Evolutionary conservation across 2,797 vertebrate genomes (phyloP), one percentile per base, ranked within the genome.

Genomic region (Lutjanus campechanus): DNA sequence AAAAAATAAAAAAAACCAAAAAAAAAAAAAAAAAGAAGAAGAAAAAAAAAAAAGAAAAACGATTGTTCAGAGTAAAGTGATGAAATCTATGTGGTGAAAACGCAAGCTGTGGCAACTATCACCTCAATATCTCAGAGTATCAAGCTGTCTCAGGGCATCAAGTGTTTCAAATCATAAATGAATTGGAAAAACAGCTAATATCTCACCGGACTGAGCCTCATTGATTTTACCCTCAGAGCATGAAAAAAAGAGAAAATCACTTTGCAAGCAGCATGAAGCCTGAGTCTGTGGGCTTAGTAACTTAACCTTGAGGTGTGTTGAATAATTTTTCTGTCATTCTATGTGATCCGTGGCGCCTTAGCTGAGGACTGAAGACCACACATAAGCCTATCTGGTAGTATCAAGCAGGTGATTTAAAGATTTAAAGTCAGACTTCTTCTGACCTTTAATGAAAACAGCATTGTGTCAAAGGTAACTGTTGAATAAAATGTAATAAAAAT

Each of bases 131-230:
- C 81, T 85, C 58, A 65, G 46, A 74, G 65, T 79, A 75, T 85
- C 77, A 76, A 85, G 81, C 75, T 72, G 77, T 88, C 85, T 84
- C 41, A 25, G 62, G 65, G 85, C 82, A 75, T 90, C 88, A 85
- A 90, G 89, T 89, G 90, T 92, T 92, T 92, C 90, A 90, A 93
- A 92, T 93, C 89, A 91, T 90, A 92, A 92, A 93, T 91, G 84
- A 91, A 90, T 89, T 95, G 90, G 86, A 93, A 94, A 93, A 92
- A 88, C 85, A 91, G 83, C 83, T 91, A 93, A 93, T 95, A 92
- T 90, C 91, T 93, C 88, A 84, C 89, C 29, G 80, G 88, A 90
- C 84, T 88, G 85, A 88, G 87, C 74, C 81, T 53, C 89, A 92
- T 91, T 91, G 92, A 94, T 94, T 94, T 94, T 93, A 87, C 80